Percentiles rank a stretch among this genome's conserved stretches.
Conservation (phyloP, 2,113 vertebrate genomes). For the Hystrix cristata region DNA sequence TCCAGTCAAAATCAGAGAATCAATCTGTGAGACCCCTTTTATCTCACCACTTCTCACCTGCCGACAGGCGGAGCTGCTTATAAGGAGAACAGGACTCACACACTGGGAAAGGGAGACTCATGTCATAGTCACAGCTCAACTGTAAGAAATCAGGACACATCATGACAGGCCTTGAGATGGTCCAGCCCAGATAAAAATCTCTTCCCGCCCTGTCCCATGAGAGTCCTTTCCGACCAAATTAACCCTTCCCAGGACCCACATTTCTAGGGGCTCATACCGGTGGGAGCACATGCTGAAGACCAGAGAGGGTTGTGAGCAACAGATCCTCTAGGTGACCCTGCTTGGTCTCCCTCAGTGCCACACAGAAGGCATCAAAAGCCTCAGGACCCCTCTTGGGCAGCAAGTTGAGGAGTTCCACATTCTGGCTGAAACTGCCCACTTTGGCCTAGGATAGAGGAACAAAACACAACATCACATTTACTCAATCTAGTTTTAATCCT, state of each 20-base stretch:
- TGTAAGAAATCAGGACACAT: slow-evolving; percentile 80
- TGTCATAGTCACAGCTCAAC: slow-evolving; percentile 82
- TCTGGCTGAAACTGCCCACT: slow-evolving; percentile 91
- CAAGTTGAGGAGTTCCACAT: slow-evolving; percentile 91
- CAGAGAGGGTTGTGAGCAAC: slow-evolving; percentile 80
- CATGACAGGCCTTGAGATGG: not conserved
- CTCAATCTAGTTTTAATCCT: not conserved
- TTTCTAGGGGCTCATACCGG: slow-evolving; percentile 75
- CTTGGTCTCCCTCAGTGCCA: slow-evolving; percentile 92
- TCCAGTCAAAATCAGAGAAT: not conserved
- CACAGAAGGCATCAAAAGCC: slow-evolving; percentile 94
- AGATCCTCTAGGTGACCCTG: slow-evolving; percentile 93
- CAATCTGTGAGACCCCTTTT: not conserved
- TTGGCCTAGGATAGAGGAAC: slow-evolving; percentile 86
- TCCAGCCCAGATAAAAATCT: not conserved
- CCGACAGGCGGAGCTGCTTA: slow-evolving; percentile 90
- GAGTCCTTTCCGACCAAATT: not conserved
- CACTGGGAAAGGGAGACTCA: slow-evolving; percentile 89
- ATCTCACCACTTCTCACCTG: slow-evolving; percentile 87
- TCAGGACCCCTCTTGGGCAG: slow-evolving; percentile 95
- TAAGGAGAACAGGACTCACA: slow-evolving; percentile 91
- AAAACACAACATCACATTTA: not conserved
- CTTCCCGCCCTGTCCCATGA: not conserved
- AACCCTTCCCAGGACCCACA: not conserved
- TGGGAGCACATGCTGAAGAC: slow-evolving; percentile 25